Base-by-base conservation (phyloP, 2,888 invertebrate genomes). In the Ischnura elegans region DNA sequence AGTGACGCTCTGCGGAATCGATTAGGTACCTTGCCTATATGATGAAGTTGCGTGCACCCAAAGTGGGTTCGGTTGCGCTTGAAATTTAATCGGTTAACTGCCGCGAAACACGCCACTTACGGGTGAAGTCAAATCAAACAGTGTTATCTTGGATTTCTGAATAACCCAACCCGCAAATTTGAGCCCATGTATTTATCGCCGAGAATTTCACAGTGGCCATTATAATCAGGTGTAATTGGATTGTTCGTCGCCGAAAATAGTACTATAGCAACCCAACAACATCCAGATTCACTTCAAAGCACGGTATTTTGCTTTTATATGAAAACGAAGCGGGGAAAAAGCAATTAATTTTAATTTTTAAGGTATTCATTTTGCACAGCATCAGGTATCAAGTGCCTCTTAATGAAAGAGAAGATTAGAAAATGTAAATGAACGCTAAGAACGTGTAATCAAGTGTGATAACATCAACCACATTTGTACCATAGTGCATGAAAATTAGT, bases 81-180 rank as follows among this genome's bases (percentile, higher is more conserved):
- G 76, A 76, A 76, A 76, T 36, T 36, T 76, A 76, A 90, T 90
- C n/a, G 90, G 42, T n/a, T 90, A 90, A 90, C 90, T 90, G 61
- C 90, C 43, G n/a, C 13, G 21, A 43, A 29, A 61, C 61, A 90
- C 55, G 87, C 87, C 61, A 87, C 55, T 87, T 87, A 61, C 5
- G 29, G 45, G 13, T 43, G 61, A n/a, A 25, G 42, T 61, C 61
- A 90, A 90, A 66, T 55, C 90, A 61, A 87, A 87, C 45, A 51
- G 87, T 51, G 51, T 87, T 51, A 51, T 87, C 47, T 87, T 36
- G 87, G 45, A 90, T 55, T 61, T 55, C 61, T 76, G 36, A 76
- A 76, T n/a, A 76, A 36, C 76, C 76, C 76, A 0, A 36, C 36
- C 3, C 76, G 16, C 76, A 36, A 76, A 76, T 76, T 76, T 36